These are phyloP conservation scores for Nephrotoma guestfalica DNA, from an alignment of 2,888 invertebrate genomes.

Conservation along the genomic window DNA sequence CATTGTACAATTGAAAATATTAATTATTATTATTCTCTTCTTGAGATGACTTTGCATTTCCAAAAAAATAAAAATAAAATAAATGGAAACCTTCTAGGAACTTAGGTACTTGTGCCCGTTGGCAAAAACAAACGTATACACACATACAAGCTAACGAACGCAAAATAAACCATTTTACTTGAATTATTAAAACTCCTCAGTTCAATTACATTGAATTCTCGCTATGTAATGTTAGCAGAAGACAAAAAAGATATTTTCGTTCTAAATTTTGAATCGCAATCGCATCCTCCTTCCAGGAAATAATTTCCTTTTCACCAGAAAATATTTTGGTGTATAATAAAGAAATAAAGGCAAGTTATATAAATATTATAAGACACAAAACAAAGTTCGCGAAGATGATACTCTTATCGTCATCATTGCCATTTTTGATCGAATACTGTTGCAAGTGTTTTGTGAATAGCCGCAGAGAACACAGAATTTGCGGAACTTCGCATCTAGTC, in stretches of 20 bases:
- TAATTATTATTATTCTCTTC: neutral
- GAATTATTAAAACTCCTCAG: neutral
- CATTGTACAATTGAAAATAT: no score
- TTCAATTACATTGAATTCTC: neutral
- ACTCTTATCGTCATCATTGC: neutral
- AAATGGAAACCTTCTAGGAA: neutral
- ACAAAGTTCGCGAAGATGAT: neutral
- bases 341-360: neutral
- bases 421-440: neutral
- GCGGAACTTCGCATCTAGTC: neutral
- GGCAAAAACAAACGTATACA: neutral
- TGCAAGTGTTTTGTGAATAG: neutral
- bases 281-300: neutral
- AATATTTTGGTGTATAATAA: neutral
- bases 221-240: neutral
- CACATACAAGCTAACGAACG: neutral
- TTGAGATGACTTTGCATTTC: neutral
- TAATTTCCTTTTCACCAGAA: neutral
- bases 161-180: neutral
- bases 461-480: neutral
- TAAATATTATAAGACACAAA: neutral
- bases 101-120: neutral
- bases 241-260: neutral
- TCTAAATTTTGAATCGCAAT: neutral
- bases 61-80: neutral